Evolutionary conservation across 2,113 vertebrate genomes (phyloP).

Genomic region (Salvelinus alpinus): DNA sequence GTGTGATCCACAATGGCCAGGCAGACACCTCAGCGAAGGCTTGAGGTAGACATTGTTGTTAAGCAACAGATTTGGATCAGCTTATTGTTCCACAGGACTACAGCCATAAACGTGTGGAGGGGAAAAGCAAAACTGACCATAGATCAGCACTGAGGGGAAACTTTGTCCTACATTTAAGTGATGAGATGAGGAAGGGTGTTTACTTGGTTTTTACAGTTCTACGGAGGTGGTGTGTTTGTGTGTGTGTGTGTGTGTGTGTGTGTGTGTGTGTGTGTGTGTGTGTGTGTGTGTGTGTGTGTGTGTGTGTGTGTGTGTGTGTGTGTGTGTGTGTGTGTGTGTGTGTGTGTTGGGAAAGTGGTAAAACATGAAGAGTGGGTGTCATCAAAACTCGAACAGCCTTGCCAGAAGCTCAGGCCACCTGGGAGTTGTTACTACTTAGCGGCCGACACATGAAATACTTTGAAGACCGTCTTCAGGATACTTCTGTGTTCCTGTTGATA

Average conservation of each 20-base stretch:
- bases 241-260: not conserved
- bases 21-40: no score
- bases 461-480: constrained; percentile 50
- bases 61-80: no score
- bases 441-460: constrained; percentile 25
- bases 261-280: no score
- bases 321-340: constrained; percentile 30
- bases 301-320: no score
- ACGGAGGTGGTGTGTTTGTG: not conserved
- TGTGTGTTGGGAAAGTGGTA: constrained; percentile 22
- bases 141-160: no score
- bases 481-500: constrained; percentile 66
- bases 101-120: no score
- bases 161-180: no score
- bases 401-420: constrained; percentile 35
- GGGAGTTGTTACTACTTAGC: constrained; percentile 34
- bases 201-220: constrained; percentile 3
- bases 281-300: no score
- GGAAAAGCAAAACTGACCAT: no score
- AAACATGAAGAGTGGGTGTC: constrained; percentile 12
- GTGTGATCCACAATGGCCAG: not conserved
- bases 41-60: no score
- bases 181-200: no score
- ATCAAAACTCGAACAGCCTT: not conserved
- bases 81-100: no score